Evolutionary conservation across 2,888 invertebrate species (phyloP).

Genomic region (Molanna angustata): DNA sequence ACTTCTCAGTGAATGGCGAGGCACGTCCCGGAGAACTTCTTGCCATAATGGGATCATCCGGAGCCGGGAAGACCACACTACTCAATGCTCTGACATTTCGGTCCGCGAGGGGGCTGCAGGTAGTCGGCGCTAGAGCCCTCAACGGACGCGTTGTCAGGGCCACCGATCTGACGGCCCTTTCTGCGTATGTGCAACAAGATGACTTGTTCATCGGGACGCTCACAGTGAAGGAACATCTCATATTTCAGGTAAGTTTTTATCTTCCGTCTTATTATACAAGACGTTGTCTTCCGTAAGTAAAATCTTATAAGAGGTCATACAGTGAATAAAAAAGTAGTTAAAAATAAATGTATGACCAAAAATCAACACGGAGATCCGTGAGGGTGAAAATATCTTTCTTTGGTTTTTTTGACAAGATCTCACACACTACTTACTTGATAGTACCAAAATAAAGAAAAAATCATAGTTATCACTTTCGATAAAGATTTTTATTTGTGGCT

Average conservation of each 20-base stretch:
- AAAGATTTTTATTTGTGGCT: no score
- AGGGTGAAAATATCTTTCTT: no score
- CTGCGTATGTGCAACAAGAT: slow-evolving; percentile 92
- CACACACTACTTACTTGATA: no score
- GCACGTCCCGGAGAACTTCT: slow-evolving; percentile 84
- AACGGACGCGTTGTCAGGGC: slow-evolving; percentile 77
- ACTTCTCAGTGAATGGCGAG: slow-evolving; percentile 67
- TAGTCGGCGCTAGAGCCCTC: slow-evolving; percentile 59
- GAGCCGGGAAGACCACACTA: slow-evolving; percentile 93
- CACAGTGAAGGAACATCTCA: slow-evolving; percentile 85
- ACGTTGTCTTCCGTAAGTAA: no score
- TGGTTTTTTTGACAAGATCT: no score
- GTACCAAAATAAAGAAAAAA: no score
- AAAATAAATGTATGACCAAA: no score
- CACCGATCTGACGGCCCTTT: slow-evolving; percentile 69
- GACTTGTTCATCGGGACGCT: slow-evolving; percentile 89
- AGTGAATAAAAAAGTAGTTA: no score
- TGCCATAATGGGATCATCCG: slow-evolving; percentile 86
- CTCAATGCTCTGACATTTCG: slow-evolving; percentile 86
- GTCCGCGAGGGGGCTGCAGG: slow-evolving; percentile 65
- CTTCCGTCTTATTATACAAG: no score
- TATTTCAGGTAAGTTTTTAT: slow-evolving; percentile 76
- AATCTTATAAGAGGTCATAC: no score
- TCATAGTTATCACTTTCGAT: no score
- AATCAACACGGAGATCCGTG: no score